phyloP scores from a whole-genome alignment of 2,888 invertebrate species.

The Metacarcinus magister region DNA sequence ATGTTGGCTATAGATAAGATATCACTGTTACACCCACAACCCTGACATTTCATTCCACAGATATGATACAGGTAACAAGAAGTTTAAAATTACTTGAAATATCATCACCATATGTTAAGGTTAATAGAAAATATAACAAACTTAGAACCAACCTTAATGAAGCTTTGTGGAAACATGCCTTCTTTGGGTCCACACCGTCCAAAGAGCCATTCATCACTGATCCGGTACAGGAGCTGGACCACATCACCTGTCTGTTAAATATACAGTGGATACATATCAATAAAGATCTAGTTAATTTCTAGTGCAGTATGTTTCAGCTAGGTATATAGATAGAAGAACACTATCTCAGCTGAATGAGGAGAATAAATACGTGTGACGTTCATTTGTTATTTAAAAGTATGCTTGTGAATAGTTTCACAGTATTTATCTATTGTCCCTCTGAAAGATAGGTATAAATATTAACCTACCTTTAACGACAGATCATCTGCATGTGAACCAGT shows the following conservation, averaged over 20 bases:
- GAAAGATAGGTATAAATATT: background rate
- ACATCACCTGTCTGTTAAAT: slow-evolving; percentile 88
- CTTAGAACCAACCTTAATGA: slow-evolving; percentile 84
- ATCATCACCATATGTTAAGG: too few species aligned
- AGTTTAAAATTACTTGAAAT: too few species aligned
- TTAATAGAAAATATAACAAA: background rate
- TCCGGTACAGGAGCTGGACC: slow-evolving; percentile 89
- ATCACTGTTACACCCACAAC: too few species aligned
- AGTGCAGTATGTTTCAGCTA: background rate
- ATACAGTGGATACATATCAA: background rate
- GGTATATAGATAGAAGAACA: too few species aligned
- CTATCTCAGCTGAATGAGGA: too few species aligned
- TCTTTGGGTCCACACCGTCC: slow-evolving; percentile 89
- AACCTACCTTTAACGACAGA: slow-evolving; percentile 69
- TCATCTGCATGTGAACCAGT: slow-evolving; percentile 59
- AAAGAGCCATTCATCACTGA: slow-evolving; percentile 92
- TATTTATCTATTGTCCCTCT: background rate
- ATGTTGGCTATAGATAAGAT: too few species aligned
- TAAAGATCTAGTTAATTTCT: background rate
- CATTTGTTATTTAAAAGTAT: too few species aligned
- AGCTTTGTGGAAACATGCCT: slow-evolving; percentile 93
- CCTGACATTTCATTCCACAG: too few species aligned
- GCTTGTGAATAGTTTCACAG: background rate
- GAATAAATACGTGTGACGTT: too few species aligned
- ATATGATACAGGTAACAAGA: too few species aligned